These are phyloP conservation scores for Akabosia matsudoensis DNA, from an alignment of 1,140 invertebrate species.

Conservation along the genomic window DNA sequence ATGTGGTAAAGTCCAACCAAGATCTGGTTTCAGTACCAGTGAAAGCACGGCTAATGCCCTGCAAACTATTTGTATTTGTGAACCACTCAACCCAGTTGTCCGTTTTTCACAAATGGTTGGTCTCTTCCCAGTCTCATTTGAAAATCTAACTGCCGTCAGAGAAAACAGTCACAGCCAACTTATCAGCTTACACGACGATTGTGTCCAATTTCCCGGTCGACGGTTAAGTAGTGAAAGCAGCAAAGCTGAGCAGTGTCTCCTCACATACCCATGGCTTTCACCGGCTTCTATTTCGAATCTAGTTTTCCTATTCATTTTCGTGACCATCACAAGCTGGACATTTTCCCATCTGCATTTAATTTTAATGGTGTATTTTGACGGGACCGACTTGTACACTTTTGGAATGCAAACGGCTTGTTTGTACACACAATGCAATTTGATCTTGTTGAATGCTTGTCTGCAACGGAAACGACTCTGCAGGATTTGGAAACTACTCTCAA, in stretches of 20 bases:
- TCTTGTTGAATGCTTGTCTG: background rate
- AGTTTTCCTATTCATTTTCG: background rate
- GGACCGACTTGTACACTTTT: constrained; percentile 16
- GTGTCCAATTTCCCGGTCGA: too few relatives aligned
- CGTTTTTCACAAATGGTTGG: background rate
- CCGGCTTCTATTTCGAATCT: background rate
- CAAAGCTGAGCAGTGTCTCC: background rate
- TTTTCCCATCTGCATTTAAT: background rate
- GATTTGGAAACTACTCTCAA: too few relatives aligned
- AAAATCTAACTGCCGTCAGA: background rate
- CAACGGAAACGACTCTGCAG: background rate
- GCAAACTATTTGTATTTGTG: background rate
- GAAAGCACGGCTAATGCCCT: background rate
- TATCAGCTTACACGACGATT: background rate
- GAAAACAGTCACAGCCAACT: background rate
- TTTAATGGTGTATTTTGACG: background rate
- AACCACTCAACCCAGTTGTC: background rate
- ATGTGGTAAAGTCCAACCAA: too few relatives aligned
- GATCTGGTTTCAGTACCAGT: background rate
- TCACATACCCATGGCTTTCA: background rate
- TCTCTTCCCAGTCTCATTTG: background rate
- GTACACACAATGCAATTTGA: background rate
- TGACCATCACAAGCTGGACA: background rate
- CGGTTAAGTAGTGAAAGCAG: too few relatives aligned
- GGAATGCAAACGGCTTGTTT: background rate